phyloP scores from a whole-genome alignment of 2,113 vertebrate genomes.

The Apus apus region DNA sequence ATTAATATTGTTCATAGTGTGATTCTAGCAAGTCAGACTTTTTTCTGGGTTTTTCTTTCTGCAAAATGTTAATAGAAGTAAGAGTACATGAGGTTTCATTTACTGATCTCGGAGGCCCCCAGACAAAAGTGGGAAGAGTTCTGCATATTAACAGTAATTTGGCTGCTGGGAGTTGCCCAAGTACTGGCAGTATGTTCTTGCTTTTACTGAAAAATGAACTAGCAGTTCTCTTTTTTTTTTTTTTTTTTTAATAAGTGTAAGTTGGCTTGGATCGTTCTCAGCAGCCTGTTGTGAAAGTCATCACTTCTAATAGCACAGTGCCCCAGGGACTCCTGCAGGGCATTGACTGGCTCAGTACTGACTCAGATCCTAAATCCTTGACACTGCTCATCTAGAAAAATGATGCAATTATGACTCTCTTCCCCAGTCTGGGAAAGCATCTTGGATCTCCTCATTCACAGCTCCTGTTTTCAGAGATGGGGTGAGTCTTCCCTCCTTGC shows the following conservation, averaged over 20 bases:
- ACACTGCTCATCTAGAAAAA: constrained; percentile 2
- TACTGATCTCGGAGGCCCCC: not conserved
- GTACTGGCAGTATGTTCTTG: not conserved
- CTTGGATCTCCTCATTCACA: not conserved
- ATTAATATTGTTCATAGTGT: not conserved
- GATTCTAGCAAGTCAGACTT: not conserved
- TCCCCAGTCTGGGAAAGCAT: not conserved
- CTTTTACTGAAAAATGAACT: constrained; percentile 27
- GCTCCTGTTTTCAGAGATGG: not conserved
- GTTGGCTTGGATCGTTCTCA: not conserved
- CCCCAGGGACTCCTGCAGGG: not conserved
- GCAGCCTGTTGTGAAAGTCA: constrained; percentile 32
- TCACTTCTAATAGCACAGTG: not conserved
- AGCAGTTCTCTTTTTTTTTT: not conserved
- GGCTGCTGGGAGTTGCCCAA: constrained; percentile 46
- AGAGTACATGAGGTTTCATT: not conserved
- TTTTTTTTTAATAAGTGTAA: not conserved
- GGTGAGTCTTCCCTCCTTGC: not conserved
- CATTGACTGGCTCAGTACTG: not conserved
- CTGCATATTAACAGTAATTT: constrained; percentile 45
- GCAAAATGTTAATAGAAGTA: not conserved
- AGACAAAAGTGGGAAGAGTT: not conserved
- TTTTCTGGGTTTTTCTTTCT: not conserved
- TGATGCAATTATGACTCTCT: constrained; percentile 8
- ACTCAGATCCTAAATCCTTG: not conserved